A percentile compares a stretch with the other conserved stretches of the same genome.
Evolutionary conservation across 2,888 invertebrate species (phyloP).

Genomic region (Venustoraphidia nigricollis): DNA sequence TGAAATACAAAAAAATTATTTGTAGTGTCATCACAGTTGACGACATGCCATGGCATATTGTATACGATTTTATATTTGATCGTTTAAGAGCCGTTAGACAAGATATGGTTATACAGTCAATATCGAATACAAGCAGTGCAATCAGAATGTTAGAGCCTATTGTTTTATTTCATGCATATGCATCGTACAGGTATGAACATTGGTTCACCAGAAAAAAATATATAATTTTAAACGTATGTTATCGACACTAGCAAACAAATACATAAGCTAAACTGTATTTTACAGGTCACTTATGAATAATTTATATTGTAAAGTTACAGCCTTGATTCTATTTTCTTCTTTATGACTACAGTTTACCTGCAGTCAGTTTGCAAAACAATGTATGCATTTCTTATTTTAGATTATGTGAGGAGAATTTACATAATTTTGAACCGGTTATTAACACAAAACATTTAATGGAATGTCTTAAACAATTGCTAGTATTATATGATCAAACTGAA

Average conservation of each 20-base stretch:
- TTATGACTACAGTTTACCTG: too few species aligned
- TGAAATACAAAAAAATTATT: conserved; percentile 6
- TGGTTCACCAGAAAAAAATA: conserved; percentile 11
- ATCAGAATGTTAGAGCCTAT: conserved; percentile 55
- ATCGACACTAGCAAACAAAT: neutral
- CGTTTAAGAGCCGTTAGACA: conserved; percentile 60
- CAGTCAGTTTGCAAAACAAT: neutral
- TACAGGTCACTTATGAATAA: too few species aligned
- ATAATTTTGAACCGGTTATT: conserved; percentile 48
- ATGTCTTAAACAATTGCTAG: conserved; percentile 49
- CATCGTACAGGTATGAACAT: conserved; percentile 44
- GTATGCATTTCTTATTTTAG: conserved; percentile 24
- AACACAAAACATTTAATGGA: conserved; percentile 56
- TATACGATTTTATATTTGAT: conserved; percentile 65
- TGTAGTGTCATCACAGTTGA: conserved; percentile 25
- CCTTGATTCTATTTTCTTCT: too few species aligned
- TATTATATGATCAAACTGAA: conserved; percentile 36
- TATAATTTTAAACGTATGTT: neutral
- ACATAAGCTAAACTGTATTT: too few species aligned
- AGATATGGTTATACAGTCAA: conserved; percentile 60
- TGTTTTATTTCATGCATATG: conserved; percentile 55
- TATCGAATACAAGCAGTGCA: conserved; percentile 30
- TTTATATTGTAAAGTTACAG: too few species aligned
- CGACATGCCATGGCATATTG: conserved; percentile 31
- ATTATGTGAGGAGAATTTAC: conserved; percentile 37